These are phyloP conservation scores for Aleiodes alternator DNA, from an alignment of 2,888 invertebrate species.

Conservation along the genomic window DNA sequence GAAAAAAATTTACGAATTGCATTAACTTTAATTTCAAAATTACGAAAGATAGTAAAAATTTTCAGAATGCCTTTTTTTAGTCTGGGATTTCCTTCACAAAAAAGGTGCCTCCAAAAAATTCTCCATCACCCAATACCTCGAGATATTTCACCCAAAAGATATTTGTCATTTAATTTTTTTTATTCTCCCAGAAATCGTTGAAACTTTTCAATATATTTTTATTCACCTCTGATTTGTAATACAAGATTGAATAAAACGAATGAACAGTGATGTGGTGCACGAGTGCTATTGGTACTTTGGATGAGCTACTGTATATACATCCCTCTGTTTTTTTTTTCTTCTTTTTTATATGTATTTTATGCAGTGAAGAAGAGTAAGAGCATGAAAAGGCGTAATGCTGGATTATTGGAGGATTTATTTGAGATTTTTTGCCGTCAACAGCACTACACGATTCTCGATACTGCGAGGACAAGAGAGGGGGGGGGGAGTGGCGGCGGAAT, in stretches of 20 bases:
- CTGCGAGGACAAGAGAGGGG: not conserved
- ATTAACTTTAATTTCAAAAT: too few species aligned
- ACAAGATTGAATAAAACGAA: conserved; percentile 22
- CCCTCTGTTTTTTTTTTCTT: not conserved
- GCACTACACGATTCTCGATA: conserved; percentile 35
- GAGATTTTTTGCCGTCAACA: conserved; percentile 67
- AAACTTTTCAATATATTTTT: not conserved
- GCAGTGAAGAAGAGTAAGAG: conserved; percentile 49
- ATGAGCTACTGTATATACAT: not conserved
- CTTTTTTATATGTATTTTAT: not conserved
- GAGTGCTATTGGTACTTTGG: conserved; percentile 10
- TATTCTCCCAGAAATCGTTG: not conserved
- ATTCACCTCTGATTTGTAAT: not conserved
- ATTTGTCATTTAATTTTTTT: not conserved
- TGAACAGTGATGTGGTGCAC: conserved; percentile 28
- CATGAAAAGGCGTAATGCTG: conserved; percentile 70
- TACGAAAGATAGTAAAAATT: too few species aligned
- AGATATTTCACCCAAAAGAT: too few species aligned
- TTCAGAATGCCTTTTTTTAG: too few species aligned
- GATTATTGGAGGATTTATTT: conserved; percentile 74
- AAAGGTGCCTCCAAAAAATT: not conserved
- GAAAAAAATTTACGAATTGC: too few species aligned
- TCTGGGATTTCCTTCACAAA: too few species aligned
- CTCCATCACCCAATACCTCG: not conserved
- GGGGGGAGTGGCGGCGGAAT: not conserved